Conservation (phyloP, 2,113 vertebrate species). For the Bombycilla garrulus region DNA sequence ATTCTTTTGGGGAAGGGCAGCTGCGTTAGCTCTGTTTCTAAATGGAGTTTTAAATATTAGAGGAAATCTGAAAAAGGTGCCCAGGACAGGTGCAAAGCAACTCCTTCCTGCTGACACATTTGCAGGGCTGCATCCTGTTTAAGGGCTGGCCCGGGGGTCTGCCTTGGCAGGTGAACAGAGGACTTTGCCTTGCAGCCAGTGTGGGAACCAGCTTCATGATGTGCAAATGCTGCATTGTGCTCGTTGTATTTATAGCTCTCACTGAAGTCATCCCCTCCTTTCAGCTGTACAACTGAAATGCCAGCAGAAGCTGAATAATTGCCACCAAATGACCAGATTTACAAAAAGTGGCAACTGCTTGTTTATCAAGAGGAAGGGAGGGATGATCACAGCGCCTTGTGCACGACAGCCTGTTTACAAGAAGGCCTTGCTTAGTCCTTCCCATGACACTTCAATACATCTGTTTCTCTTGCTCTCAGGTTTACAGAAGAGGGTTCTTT, state of each 20-base stretch:
- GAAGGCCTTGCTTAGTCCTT: not conserved
- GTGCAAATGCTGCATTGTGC: not conserved
- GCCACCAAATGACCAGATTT: slow-evolving; percentile 14
- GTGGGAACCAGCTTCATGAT: not conserved
- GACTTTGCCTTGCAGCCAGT: not conserved
- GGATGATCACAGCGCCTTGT: not conserved
- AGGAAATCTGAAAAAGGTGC: slow-evolving; percentile 44
- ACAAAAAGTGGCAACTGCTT: not conserved
- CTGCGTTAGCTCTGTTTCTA: not conserved
- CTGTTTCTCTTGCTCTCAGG: not conserved
- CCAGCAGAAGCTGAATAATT: not conserved
- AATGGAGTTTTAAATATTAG: slow-evolving; percentile 1
- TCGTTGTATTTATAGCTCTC: not conserved
- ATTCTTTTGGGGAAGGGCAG: not conserved
- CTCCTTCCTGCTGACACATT: not conserved
- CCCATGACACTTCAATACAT: not conserved
- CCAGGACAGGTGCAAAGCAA: not conserved
- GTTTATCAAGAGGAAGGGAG: not conserved
- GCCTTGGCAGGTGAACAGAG: slow-evolving; percentile 17
- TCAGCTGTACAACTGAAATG: not conserved
- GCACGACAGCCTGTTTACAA: not conserved
- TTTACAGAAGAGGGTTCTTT: not conserved
- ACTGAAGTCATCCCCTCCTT: not conserved
- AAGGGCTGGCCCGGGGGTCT: not conserved
- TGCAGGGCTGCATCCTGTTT: slow-evolving; percentile 36